These are phyloP conservation scores for Enteromius fasciolatus DNA, from an alignment of 2,797 vertebrate species.

Conservation along the genomic window DNA sequence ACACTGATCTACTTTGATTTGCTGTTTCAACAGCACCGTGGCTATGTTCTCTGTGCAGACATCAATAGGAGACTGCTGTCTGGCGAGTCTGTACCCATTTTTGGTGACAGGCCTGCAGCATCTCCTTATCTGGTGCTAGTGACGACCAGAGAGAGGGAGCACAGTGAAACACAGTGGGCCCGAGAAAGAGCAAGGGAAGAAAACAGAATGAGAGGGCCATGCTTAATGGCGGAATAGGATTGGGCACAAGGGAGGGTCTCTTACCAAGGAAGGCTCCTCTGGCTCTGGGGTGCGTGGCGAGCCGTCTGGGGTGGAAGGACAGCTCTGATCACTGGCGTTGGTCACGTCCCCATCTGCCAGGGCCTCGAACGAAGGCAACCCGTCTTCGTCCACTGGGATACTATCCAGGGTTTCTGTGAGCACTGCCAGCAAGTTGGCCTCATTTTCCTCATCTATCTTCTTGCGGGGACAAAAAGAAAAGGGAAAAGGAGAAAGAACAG, in stretches of 20 bases:
- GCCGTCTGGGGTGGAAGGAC: slow-evolving; percentile 91
- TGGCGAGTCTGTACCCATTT: slow-evolving; percentile 55
- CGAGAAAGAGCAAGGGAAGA: slow-evolving; percentile 47
- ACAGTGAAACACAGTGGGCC: slow-evolving; percentile 37
- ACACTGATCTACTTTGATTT: slow-evolving; percentile 63
- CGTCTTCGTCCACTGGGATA: slow-evolving; percentile 99
- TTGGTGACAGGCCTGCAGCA: slow-evolving; percentile 58
- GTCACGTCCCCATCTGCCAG: slow-evolving; percentile 99
- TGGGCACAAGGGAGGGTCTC: slow-evolving; percentile 63
- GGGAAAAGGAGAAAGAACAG: slow-evolving; percentile 55
- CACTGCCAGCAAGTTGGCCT: slow-evolving; percentile 98
- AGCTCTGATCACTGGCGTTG: slow-evolving; percentile 93
- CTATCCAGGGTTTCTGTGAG: slow-evolving; percentile 99
- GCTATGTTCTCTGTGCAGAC: slow-evolving; percentile 44
- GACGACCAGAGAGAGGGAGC: slow-evolving; percentile 53
- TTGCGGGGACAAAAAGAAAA: slow-evolving; percentile 70
- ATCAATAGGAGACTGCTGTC: slow-evolving; percentile 19
- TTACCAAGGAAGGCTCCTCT: slow-evolving; percentile 98
- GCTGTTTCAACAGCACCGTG: slow-evolving; percentile 58
- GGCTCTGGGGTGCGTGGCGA: slow-evolving; percentile 91
- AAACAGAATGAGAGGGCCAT: slow-evolving; percentile 40
- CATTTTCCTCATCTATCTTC: slow-evolving; percentile 99
- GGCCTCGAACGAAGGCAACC: slow-evolving; percentile 98
- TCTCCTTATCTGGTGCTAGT: slow-evolving; percentile 64
- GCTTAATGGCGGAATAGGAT: slow-evolving; percentile 42